Conservation (phyloP, 2,888 invertebrate species). For the Tipula vernalis region DNA sequence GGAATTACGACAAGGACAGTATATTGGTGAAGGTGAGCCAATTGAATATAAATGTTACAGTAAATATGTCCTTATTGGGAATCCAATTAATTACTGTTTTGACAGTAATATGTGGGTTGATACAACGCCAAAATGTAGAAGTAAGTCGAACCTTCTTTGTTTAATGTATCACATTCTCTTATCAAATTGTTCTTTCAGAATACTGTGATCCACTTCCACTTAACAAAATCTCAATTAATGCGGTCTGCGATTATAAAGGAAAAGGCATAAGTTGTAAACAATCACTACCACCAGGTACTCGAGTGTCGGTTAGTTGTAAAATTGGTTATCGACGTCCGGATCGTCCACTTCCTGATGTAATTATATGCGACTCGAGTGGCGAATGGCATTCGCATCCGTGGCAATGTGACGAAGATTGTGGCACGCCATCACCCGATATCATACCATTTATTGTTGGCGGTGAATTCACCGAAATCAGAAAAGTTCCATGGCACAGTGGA, state of each 20-base stretch:
- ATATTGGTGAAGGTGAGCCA: not conserved
- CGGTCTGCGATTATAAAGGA: slow-evolving; percentile 12
- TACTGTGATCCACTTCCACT: slow-evolving; percentile 8
- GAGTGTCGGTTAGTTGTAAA: slow-evolving; percentile 13
- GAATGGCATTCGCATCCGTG: slow-evolving; percentile 15
- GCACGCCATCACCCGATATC: not conserved
- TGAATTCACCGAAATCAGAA: not conserved
- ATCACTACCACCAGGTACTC: slow-evolving; percentile 12
- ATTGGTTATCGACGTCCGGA: slow-evolving; percentile 14
- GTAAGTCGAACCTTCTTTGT: not conserved
- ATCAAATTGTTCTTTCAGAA: not conserved
- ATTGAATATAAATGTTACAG: slow-evolving; percentile 13
- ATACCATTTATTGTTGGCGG: slow-evolving; percentile 11
- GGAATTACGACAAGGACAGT: not conserved
- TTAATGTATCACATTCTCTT: not conserved
- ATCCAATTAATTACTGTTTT: slow-evolving; percentile 12
- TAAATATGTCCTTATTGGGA: slow-evolving; percentile 11
- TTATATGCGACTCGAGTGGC: slow-evolving; percentile 14
- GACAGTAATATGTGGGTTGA: slow-evolving; percentile 11
- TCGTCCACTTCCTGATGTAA: not conserved
- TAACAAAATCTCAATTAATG: not conserved
- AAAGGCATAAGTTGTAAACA: slow-evolving; percentile 10
- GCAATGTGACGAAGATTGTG: slow-evolving; percentile 15
- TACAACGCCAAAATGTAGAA: slow-evolving; percentile 13
- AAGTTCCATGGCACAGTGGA: slow-evolving; percentile 15